Base-by-base conservation (phyloP, 2,797 vertebrate species). In the Petrocephalus schoutedeni region DNA sequence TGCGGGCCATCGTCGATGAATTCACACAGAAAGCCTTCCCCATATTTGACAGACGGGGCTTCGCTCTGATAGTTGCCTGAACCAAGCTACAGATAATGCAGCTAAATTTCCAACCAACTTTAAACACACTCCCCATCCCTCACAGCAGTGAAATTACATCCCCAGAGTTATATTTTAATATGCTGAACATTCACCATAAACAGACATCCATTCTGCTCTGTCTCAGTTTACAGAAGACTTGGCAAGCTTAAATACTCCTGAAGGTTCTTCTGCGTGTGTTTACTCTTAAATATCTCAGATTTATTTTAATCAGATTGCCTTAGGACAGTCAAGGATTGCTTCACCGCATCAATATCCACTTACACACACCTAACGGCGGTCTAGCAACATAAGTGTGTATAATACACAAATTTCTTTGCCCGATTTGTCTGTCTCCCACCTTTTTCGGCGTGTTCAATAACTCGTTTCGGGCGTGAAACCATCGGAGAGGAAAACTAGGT, bases 211-310 rank as follows among this genome's bases (percentile, higher is more conserved):
- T 56, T 57, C 21, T 53, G 59, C 16, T 86, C 51, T n/a, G 5
- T 71, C 56, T 59, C 23, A 32, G 36, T 61, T 12, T 36, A 83
- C n/a, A 87, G 56, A 88, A 82, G 64, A 61, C 45, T 6, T 32
- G 57, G 45, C 57, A 87, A 49, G 51, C 64, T 89, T 88, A 88
- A 91, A 92, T 92, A 92, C 92, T 92, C 74, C 41, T 21, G 74
- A 49, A 45, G 41, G 41, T 21, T 80, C 74, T 21, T 80, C 64
- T 36, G 67, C 36, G 32, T 80, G 41, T 80, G 45, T 80, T n/a
- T 49, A 80, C 41, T 80, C 88, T 88, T 88, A 87, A 88, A 91
- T 86, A 89, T 86, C 87, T 90, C 91, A 88, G 88, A 90, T 91
- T 77, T 82, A 82, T 86, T 89, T 89, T 91, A 88, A 88, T 89